Conservation (phyloP, 2,113 vertebrate genomes). For the Thomomys bottae region DNA sequence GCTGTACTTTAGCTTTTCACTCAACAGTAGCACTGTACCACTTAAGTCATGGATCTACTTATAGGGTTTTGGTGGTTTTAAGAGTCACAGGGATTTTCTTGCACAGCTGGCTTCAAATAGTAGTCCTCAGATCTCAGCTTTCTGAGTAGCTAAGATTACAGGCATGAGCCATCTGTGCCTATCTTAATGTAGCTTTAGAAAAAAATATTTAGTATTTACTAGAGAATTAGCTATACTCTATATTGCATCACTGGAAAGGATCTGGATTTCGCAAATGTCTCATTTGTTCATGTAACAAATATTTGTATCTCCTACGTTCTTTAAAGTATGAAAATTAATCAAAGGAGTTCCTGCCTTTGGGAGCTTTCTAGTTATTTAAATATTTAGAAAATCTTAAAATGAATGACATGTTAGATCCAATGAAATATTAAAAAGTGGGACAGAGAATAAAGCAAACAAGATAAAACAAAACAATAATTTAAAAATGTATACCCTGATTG, state of each 20-base stretch:
- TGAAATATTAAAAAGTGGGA: neutral
- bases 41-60: too few species aligned
- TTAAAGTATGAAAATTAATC: neutral
- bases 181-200: neutral
- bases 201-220: neutral
- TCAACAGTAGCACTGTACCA: too few species aligned
- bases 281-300: neutral
- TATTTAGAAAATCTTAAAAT: slow-evolving; percentile 4
- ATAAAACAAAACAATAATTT: neutral
- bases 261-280: neutral
- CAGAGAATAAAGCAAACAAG: neutral
- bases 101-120: too few species aligned
- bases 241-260: neutral
- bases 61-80: too few species aligned
- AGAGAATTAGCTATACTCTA: neutral
- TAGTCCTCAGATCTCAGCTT: too few species aligned
- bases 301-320: neutral
- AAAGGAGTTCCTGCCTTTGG: neutral
- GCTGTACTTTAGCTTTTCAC: too few species aligned
- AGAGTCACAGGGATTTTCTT: too few species aligned
- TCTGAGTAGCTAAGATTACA: too few species aligned
- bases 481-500: too few species aligned
- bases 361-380: neutral
- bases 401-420: neutral
- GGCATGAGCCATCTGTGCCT: too few species aligned